phyloP scores from a whole-genome alignment of 2,888 invertebrate species.

The Arctia plantaginis region DNA sequence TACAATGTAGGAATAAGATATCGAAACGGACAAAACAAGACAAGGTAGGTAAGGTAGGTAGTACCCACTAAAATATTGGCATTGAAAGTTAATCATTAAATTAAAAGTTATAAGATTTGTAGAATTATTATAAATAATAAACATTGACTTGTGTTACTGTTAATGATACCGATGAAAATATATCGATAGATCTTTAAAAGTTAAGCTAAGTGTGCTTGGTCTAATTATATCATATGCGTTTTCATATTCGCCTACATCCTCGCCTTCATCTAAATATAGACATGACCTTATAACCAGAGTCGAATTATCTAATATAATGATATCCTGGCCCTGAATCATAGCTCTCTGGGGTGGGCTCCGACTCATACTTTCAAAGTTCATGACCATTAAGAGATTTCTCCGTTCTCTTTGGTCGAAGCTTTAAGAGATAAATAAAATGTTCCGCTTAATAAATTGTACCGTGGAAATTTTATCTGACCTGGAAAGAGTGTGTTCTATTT shows the following conservation, averaged over 20 bases:
- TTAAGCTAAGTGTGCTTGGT: too few relatives aligned
- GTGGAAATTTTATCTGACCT: conserved; percentile 56
- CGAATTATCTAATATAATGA: conserved; percentile 77
- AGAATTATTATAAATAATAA: too few relatives aligned
- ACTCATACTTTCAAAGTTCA: conserved; percentile 76
- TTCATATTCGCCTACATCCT: conserved; percentile 32
- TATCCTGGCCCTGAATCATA: conserved; percentile 75
- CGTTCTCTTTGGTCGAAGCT: conserved; percentile 64
- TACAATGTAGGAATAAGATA: too few relatives aligned
- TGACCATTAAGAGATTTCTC: conserved; percentile 71
- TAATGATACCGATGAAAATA: too few relatives aligned
- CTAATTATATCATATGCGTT: conserved; percentile 25
- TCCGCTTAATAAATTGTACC: conserved; percentile 57
- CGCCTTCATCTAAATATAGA: conserved; percentile 66
- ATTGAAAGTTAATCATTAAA: background rate
- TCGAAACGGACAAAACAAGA: too few relatives aligned
- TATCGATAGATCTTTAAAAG: too few relatives aligned
- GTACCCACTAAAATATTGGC: too few relatives aligned
- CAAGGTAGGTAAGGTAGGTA: too few relatives aligned
- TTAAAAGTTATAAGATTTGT: too few relatives aligned
- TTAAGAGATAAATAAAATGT: conserved; percentile 63
- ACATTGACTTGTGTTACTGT: too few relatives aligned
- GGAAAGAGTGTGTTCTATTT: conserved; percentile 35
- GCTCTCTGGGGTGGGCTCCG: conserved; percentile 70
- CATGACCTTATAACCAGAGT: conserved; percentile 62